Conservation (phyloP, 2,888 invertebrate species). For the Hypsopygia costalis region DNA sequence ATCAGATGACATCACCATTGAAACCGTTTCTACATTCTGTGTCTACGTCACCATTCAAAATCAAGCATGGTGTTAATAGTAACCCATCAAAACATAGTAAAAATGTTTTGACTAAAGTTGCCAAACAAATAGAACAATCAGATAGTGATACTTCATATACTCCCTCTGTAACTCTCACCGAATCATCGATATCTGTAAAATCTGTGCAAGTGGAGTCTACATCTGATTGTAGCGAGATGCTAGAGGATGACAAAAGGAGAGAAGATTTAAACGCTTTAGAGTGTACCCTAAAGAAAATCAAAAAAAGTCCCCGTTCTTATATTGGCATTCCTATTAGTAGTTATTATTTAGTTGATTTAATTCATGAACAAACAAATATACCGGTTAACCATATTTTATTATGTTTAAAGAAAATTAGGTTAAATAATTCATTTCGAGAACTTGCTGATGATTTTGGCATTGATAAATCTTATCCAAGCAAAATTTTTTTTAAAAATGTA, state of each 20-base stretch:
- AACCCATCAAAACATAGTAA: slow-evolving; percentile 6
- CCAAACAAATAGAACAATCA: background rate
- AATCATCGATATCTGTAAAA: slow-evolving; percentile 12
- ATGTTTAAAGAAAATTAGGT: slow-evolving; percentile 10
- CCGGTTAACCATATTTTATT: slow-evolving; percentile 1
- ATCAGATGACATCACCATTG: slow-evolving; percentile 14
- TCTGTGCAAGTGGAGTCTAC: slow-evolving; percentile 17
- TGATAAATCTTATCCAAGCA: slow-evolving; percentile 1
- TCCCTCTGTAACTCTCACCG: slow-evolving; percentile 10
- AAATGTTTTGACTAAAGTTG: slow-evolving; percentile 5
- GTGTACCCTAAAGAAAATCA: slow-evolving; percentile 15
- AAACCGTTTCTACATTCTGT: slow-evolving; percentile 9
- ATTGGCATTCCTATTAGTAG: slow-evolving; percentile 9
- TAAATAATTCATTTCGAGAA: slow-evolving; percentile 1
- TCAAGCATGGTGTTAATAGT: background rate
- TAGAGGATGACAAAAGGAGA: slow-evolving; percentile 18
- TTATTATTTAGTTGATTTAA: slow-evolving; percentile 7
- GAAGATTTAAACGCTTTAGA: slow-evolving; percentile 9
- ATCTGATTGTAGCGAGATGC: slow-evolving; percentile 21
- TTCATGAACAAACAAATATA: slow-evolving; percentile 4
- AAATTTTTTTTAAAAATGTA: slow-evolving; percentile 7
- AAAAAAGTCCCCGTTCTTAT: slow-evolving; percentile 9
- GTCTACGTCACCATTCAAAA: slow-evolving; percentile 15
- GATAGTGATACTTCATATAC: slow-evolving; percentile 18
- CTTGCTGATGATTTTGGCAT: slow-evolving; percentile 8